Evolutionary conservation across 2,797 vertebrate species (phyloP).

Genomic region (Brotula barbata): DNA sequence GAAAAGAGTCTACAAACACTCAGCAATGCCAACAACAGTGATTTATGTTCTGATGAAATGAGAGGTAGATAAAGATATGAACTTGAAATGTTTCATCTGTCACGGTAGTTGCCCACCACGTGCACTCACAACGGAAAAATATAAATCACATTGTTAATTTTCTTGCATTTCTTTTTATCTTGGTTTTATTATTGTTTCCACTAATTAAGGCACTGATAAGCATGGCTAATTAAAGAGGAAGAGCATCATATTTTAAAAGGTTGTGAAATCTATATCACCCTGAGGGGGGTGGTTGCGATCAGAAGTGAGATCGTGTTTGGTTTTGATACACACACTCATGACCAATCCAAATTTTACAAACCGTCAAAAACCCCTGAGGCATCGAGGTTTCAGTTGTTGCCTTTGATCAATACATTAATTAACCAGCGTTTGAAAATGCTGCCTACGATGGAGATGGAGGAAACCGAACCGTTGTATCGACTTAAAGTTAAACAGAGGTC

Average conservation of each 20-base stretch:
- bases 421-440: slow-evolving; percentile 43
- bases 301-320: slow-evolving; percentile 52
- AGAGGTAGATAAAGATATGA: slow-evolving; percentile 40
- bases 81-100: slow-evolving; percentile 49
- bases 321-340: slow-evolving; percentile 47
- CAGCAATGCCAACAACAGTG: slow-evolving; percentile 47
- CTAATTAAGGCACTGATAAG: slow-evolving; percentile 61
- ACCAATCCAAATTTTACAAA: slow-evolving; percentile 55
- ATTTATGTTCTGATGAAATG: slow-evolving; percentile 57
- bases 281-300: slow-evolving; percentile 36
- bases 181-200: slow-evolving; percentile 63
- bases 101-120: slow-evolving; percentile 35
- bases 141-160: slow-evolving; percentile 68
- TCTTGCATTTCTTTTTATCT: slow-evolving; percentile 63
- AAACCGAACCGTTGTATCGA: slow-evolving; percentile 23
- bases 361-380: slow-evolving; percentile 46
- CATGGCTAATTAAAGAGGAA: slow-evolving; percentile 72
- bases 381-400: slow-evolving; percentile 35
- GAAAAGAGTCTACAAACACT: slow-evolving; percentile 40
- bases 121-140: slow-evolving; percentile 28
- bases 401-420: slow-evolving; percentile 63
- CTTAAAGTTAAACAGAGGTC: too few relatives aligned
- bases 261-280: slow-evolving; percentile 58
- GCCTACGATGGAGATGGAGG: slow-evolving; percentile 30
- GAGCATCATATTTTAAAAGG: slow-evolving; percentile 42